Evolutionary conservation across 2,113 vertebrate species (phyloP).

Genomic region (Ellobius talpinus): DNA sequence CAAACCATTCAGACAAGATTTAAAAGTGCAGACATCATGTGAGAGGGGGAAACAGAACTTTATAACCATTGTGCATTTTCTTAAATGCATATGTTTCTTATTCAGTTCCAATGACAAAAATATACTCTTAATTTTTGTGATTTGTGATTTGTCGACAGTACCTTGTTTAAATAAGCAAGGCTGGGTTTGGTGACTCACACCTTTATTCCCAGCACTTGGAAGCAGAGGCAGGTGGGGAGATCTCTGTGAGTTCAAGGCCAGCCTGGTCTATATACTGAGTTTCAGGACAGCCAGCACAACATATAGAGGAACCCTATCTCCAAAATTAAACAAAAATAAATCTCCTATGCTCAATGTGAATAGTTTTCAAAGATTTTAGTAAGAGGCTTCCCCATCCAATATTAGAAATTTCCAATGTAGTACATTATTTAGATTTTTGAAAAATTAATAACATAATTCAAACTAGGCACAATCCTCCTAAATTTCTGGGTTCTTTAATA

Average conservation of each 20-base stretch:
- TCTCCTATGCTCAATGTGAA: background rate
- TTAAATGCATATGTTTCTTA: conserved; percentile 18
- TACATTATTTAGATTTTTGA: background rate
- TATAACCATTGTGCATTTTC: conserved; percentile 48
- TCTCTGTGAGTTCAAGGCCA: too few species aligned
- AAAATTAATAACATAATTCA: conserved; percentile 37
- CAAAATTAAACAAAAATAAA: background rate
- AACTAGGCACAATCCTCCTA: background rate
- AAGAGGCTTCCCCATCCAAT: conserved; percentile 45
- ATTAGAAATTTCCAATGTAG: background rate
- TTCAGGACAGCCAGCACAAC: too few species aligned
- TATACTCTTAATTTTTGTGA: conserved; percentile 1
- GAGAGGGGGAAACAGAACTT: conserved; percentile 25
- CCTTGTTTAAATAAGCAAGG: too few species aligned
- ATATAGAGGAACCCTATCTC: too few species aligned
- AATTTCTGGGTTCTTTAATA: conserved; percentile 32
- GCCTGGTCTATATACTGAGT: too few species aligned
- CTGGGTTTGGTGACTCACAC: too few species aligned
- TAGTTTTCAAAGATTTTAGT: conserved; percentile 58
- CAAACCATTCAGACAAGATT: conserved; percentile 57
- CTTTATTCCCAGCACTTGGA: too few species aligned
- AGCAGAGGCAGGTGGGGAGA: too few species aligned
- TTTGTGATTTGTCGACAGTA: background rate
- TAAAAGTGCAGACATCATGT: background rate
- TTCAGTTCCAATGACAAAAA: conserved; percentile 38